Conservation (phyloP, 2,888 invertebrate species). For the Epirrhoe alternata region DNA sequence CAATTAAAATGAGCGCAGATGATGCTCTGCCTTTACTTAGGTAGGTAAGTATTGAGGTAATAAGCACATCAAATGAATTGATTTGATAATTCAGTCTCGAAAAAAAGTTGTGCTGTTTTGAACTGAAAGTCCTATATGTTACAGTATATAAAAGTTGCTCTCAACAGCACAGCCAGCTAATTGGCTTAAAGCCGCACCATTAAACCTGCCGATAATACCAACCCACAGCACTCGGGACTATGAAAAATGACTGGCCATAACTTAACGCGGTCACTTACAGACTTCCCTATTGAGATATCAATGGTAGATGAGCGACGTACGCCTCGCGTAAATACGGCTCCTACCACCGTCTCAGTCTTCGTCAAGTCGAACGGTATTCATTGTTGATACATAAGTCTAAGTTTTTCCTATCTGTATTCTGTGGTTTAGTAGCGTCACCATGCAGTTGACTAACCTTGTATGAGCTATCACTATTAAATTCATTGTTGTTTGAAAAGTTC, state of each 20-base stretch:
- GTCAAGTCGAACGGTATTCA: conserved; percentile 23
- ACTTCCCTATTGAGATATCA: conserved; percentile 85
- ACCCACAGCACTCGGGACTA: conserved; percentile 66
- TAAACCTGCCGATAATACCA: conserved; percentile 69
- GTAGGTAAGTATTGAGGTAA: not conserved
- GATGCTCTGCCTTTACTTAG: not conserved
- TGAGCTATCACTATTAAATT: too few relatives aligned
- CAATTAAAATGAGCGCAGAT: too few relatives aligned
- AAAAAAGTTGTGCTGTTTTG: too few relatives aligned
- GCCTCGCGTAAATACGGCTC: conserved; percentile 68
- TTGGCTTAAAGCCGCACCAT: conserved; percentile 74
- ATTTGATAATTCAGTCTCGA: too few relatives aligned
- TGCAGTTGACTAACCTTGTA: too few relatives aligned
- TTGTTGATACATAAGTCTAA: too few relatives aligned
- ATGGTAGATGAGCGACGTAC: conserved; percentile 77
- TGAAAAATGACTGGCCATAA: conserved; percentile 80
- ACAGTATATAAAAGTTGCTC: conserved; percentile 27
- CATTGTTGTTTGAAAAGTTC: too few relatives aligned
- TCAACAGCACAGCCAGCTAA: conserved; percentile 61
- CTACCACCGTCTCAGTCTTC: conserved; percentile 40
- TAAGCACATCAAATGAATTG: too few relatives aligned
- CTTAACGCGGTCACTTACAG: conserved; percentile 80
- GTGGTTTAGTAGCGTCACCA: too few relatives aligned
- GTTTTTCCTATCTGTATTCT: too few relatives aligned
- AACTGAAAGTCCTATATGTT: not conserved